Evolutionary conservation across 2,888 invertebrate genomes (phyloP), one percentile per base, ranked within the genome.

Genomic region (Lepidocyrtoides sp.): DNA sequence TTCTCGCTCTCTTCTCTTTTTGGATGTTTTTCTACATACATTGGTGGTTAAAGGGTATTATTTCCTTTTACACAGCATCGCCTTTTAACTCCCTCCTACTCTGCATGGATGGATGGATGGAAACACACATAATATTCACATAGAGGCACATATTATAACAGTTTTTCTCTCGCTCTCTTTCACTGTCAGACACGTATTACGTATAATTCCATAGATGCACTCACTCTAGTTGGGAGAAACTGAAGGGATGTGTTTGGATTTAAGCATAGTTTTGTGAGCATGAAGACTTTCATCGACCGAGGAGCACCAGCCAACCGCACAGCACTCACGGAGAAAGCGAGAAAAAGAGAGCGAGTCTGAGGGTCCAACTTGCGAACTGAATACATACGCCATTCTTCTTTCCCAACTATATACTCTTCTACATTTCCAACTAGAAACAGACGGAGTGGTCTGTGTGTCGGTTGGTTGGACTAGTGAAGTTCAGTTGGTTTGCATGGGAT

Each of bases 241-340:
- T 82, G 51, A 89, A 72, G 72, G 82, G 82, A 83, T 89, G 89
- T 89, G 75, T 89, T 85, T 83, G 79, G 66, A 51, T 69, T 85
- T 77, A 85, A 90, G 54, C 77, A 66, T 69, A 79, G 84, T 89
- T 89, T 89, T 84, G 66, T 77, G 90, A 90, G 90, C 90, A 90
- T 90, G 90, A 90, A 90, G 90, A 90, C 90, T 90, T 90, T 90
- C 90, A 90, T 90, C 90, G 90, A 90, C 90, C 90, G 84, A 90
- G 79, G 84, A 90, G 85, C 90, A 77, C 77, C 90, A 90, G 85
- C 90, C 90, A 90, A 84, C 84, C 90, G 85, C 84, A 90, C 90
- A 90, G 63, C 84, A 77, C 90, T 84, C 82, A 83, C 83, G 72
- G 84, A 82, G 82, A 89, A 83, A 84, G 84, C 57, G 63, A 77